These are phyloP conservation scores for Spilosoma lubricipeda DNA, from an alignment of 2,888 invertebrate genomes.

Conservation along the genomic window DNA sequence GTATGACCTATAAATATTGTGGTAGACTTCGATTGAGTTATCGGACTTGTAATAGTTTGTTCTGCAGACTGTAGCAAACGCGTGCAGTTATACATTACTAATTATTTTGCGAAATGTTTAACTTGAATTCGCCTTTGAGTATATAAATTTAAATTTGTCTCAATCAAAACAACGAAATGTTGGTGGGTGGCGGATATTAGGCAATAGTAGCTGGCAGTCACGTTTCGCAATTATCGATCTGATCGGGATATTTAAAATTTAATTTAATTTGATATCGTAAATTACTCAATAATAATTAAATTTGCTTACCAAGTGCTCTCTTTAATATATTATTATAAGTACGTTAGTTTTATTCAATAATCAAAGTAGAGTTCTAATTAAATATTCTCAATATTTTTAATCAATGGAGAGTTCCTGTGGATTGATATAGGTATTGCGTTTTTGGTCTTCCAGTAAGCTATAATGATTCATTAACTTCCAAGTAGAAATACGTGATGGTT, in stretches of 20 bases:
- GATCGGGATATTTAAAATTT: slow-evolving; percentile 45
- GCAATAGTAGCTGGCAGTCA: slow-evolving; percentile 56
- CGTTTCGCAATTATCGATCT: slow-evolving; percentile 70
- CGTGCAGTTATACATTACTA: slow-evolving; percentile 14
- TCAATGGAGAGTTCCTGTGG: slow-evolving; percentile 16
- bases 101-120: slow-evolving; percentile 20
- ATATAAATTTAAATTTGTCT: slow-evolving; percentile 17
- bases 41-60: slow-evolving; percentile 11
- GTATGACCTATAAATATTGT: slow-evolving; percentile 26
- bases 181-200: slow-evolving; percentile 70
- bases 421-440: slow-evolving; percentile 21
- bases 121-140: slow-evolving; percentile 22
- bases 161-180: slow-evolving; percentile 45
- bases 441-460: slow-evolving; percentile 32
- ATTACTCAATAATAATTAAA: slow-evolving; percentile 1
- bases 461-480: slow-evolving; percentile 52
- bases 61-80: slow-evolving; percentile 15
- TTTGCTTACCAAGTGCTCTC: not conserved
- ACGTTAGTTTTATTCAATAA: not conserved
- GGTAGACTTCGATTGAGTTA: slow-evolving; percentile 35
- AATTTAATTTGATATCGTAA: slow-evolving; percentile 9
- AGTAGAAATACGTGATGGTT: slow-evolving; percentile 52
- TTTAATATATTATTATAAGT: not conserved
- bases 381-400: slow-evolving; percentile 7
- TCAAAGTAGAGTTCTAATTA: slow-evolving; percentile 1